Evolutionary conservation across 2,797 vertebrate species (phyloP), one percentile per base, ranked within the genome.

Genomic region (Spinus pinus): DNA sequence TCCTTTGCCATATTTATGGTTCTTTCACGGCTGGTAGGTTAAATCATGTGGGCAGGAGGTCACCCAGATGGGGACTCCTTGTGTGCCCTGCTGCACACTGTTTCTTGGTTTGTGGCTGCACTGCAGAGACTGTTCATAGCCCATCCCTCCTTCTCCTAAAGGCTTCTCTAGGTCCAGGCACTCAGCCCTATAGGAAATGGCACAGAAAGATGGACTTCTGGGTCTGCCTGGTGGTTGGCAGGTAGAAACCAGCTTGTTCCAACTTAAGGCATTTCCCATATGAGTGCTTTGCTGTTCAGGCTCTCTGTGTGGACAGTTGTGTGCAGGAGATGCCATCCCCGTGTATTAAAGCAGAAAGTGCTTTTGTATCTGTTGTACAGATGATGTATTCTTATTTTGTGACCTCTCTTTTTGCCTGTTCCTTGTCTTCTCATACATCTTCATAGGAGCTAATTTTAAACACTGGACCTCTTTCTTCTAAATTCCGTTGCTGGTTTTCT

Each of bases 1-100:
- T 77, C 7, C 4, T 60, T 60, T n/a, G 22, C 23, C 6, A 4
- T 27, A 24, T 14, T 64, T 72, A n/a, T 0, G 3, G 11, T 13
- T 42, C 87, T 24, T 80, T 21, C 23, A 5, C 23, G n/a, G 6
- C 39, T 84, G 39, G 8, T n/a, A 44, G 41, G 37, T 78, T 66
- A 49, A 66, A 0, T 22, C 21, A 2, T 2, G 5, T 16, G n/a
- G 21, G 14, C 28, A 44, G 35, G 58, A 87, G 49, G 20, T 83
- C 28, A 56, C 41, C 6, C 13, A 35, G 18, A 13, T 37, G 37
- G 8, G 7, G 15, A 25, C 4, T 79, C 7, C n/a, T 50, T 42
- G 33, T 31, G 65, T 16, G 17, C 16, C 21, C 23, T 79, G 54
- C 47, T 58, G 60, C 28, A 21, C 1, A 1, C 10, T 10, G 3